These are phyloP conservation scores for Danio aesculapii DNA, from an alignment of 2,797 vertebrate species.

Conservation along the genomic window DNA sequence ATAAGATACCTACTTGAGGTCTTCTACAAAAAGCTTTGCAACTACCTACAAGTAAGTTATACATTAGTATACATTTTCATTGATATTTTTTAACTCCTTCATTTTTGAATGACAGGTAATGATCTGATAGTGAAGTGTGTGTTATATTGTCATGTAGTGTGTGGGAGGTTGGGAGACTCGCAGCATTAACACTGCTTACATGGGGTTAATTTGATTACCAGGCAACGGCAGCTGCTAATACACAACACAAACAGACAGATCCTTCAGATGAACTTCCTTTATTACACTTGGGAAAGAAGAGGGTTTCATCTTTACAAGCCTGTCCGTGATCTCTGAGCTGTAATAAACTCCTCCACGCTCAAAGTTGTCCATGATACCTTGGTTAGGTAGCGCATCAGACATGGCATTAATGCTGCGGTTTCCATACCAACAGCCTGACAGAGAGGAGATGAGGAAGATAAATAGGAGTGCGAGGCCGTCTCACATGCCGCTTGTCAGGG, in stretches of 20 bases:
- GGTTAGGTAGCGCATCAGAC: constrained; percentile 23
- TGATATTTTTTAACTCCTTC: background rate
- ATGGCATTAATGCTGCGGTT: constrained; percentile 66
- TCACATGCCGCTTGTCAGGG: constrained; percentile 66
- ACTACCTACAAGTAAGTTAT: no score
- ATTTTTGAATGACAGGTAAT: constrained; percentile 15
- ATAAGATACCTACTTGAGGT: background rate
- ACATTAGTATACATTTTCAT: constrained; percentile 14
- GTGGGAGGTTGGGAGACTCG: constrained; percentile 6
- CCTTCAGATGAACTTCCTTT: constrained; percentile 21
- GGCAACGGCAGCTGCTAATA: constrained; percentile 38
- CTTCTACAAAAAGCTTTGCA: background rate
- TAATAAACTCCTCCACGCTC: background rate
- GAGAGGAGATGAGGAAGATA: constrained; percentile 72
- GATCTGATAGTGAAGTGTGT: constrained; percentile 14
- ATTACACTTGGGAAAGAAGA: background rate
- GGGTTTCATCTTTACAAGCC: constrained; percentile 5
- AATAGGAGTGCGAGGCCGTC: constrained; percentile 66
- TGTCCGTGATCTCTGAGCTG: background rate
- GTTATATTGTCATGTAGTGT: constrained; percentile 19
- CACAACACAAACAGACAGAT: constrained; percentile 37
- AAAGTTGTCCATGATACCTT: constrained; percentile 25
- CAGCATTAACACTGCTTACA: constrained; percentile 48
- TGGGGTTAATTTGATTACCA: constrained; percentile 48
- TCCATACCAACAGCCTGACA: constrained; percentile 80